These are phyloP conservation scores for Pachycephus smyrnensis DNA, from an alignment of 2,888 invertebrate species.

Conservation along the genomic window DNA sequence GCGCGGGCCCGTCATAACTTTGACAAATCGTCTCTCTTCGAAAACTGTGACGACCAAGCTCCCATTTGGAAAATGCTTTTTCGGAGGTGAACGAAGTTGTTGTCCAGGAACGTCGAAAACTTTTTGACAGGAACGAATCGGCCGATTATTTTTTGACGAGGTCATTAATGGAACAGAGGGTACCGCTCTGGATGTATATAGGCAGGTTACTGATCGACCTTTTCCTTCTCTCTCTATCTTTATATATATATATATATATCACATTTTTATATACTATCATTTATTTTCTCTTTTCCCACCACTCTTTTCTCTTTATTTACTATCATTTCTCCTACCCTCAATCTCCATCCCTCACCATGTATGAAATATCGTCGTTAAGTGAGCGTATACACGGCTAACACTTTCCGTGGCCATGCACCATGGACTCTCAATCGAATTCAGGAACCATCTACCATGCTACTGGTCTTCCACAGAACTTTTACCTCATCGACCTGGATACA, in stretches of 20 bases:
- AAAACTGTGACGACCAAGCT: neutral
- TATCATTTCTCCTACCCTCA: neutral
- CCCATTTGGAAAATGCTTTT: neutral
- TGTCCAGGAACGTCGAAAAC: constrained; percentile 11
- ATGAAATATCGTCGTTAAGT: too few species aligned
- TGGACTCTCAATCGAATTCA: too few species aligned
- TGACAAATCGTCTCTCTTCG: constrained; percentile 17
- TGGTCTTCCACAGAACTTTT: too few species aligned
- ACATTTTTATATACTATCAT: too few species aligned
- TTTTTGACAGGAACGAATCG: constrained; percentile 21
- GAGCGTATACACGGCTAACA: too few species aligned
- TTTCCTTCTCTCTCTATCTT: neutral
- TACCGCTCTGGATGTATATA: neutral
- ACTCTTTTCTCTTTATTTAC: too few species aligned
- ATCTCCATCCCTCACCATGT: neutral
- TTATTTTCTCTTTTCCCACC: too few species aligned
- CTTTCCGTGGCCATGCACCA: too few species aligned
- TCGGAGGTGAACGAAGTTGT: neutral
- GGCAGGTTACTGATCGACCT: neutral
- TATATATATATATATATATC: too few species aligned
- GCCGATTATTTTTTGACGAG: constrained; percentile 20
- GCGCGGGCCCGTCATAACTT: constrained; percentile 8
- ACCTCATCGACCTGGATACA: too few species aligned
- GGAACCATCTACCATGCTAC: too few species aligned
- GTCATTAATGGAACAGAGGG: constrained; percentile 12